Conservation (phyloP, 2,113 vertebrate species). For the Leucopsar rothschildi region DNA sequence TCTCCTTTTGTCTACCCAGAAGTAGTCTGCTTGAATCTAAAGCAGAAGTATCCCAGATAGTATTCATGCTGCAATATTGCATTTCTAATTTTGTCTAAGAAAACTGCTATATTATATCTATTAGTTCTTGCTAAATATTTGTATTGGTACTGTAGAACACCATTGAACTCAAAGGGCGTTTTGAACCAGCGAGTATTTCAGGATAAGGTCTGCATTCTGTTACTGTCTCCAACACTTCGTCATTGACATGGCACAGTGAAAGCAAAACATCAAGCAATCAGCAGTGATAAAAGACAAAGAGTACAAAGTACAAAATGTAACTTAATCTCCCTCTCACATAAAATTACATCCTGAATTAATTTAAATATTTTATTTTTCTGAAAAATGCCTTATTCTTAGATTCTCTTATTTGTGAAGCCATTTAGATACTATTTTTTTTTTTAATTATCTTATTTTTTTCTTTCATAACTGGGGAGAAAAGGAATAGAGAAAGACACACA, state of each 20-base stretch:
- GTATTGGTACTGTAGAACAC: not conserved
- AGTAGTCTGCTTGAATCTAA: not conserved
- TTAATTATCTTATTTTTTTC: not conserved
- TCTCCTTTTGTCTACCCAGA: not conserved
- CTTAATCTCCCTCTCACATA: not conserved
- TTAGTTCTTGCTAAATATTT: not conserved
- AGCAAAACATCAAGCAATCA: not conserved
- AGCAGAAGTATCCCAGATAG: not conserved
- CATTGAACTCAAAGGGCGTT: not conserved
- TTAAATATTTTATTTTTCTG: not conserved
- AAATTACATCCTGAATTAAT: not conserved
- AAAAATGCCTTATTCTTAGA: not conserved
- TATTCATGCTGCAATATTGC: not conserved
- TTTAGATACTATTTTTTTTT: not conserved
- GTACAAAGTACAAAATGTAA: not conserved
- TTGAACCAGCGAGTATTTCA: not conserved
- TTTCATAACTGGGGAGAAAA: not conserved
- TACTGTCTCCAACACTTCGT: not conserved
- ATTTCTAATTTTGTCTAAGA: not conserved
- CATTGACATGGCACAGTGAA: not conserved
- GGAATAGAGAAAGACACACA: not conserved
- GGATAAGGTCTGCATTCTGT: not conserved
- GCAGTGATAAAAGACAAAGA: not conserved
- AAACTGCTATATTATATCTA: not conserved
- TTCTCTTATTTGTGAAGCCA: not conserved